phyloP scores from a whole-genome alignment of 2,888 invertebrate genomes.

The Eupithecia pulchellata region DNA sequence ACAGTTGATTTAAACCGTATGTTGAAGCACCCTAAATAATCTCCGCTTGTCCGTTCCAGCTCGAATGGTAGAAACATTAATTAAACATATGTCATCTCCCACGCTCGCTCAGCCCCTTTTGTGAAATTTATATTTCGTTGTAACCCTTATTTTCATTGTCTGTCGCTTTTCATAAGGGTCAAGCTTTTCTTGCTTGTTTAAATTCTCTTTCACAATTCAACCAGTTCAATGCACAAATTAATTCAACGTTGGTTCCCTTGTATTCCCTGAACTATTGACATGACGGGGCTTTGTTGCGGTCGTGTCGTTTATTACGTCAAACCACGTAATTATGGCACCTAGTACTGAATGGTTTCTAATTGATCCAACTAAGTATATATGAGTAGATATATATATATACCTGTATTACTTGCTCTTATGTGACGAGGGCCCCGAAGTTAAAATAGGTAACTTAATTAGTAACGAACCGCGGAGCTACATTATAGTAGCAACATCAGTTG shows the following conservation, averaged over 20 bases:
- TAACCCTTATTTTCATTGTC: slow-evolving; percentile 31
- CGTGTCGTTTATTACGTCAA: slow-evolving; percentile 1
- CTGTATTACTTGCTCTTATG: background rate
- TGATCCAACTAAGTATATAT: background rate
- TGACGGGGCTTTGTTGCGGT: slow-evolving; percentile 4
- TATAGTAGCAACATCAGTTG: background rate
- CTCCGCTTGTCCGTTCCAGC: slow-evolving; percentile 54
- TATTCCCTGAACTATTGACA: slow-evolving; percentile 6
- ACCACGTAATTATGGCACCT: background rate
- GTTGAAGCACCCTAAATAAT: slow-evolving; percentile 57
- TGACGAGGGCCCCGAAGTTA: background rate
- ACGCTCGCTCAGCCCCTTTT: slow-evolving; percentile 56
- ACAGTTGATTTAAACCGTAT: slow-evolving; percentile 29
- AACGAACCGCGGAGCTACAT: background rate
- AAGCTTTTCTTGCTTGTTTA: slow-evolving; percentile 19
- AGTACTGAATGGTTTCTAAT: background rate
- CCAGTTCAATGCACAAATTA: slow-evolving; percentile 19
- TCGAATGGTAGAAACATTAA: slow-evolving; percentile 61
- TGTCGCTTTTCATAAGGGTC: slow-evolving; percentile 19
- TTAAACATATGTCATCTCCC: slow-evolving; percentile 69
- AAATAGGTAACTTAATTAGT: background rate
- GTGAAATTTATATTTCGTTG: slow-evolving; percentile 54
- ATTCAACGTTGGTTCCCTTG: slow-evolving; percentile 7
- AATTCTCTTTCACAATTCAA: slow-evolving; percentile 17
- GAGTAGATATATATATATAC: background rate